Percentiles rank a stretch among this genome's conserved stretches.
These are phyloP conservation scores for Gallinago nigripennis DNA, from an alignment of 2,797 vertebrate genomes.

Conservation along the genomic window DNA sequence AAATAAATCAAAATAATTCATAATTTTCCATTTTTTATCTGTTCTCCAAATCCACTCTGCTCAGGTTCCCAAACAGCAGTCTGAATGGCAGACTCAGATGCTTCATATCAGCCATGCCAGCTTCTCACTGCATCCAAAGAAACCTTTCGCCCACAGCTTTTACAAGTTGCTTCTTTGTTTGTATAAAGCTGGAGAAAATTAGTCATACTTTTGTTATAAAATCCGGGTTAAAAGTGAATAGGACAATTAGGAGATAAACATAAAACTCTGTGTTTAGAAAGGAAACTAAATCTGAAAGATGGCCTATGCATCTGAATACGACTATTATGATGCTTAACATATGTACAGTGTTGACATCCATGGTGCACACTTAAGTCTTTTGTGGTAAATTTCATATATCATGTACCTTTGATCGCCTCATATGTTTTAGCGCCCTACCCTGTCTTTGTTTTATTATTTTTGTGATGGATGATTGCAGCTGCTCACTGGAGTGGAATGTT, in stretches of 20 bases:
- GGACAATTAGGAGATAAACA: neutral
- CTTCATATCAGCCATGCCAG: neutral
- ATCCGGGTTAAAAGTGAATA: neutral
- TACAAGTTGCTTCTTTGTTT: neutral
- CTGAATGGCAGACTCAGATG: neutral
- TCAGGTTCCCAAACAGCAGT: neutral
- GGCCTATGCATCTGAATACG: neutral
- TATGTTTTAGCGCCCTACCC: neutral
- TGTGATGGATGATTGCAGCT: neutral
- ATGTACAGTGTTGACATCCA: neutral
- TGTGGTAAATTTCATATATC: neutral
- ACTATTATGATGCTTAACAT: neutral
- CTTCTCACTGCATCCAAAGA: neutral
- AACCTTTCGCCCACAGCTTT: neutral
- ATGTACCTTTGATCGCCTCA: neutral
- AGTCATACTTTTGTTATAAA: slow-evolving; percentile 9
- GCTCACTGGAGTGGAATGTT: neutral
- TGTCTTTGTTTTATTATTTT: neutral
- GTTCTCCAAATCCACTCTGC: neutral
- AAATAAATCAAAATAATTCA: slow-evolving; percentile 35
- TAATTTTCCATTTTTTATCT: neutral
- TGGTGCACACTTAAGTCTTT: neutral
- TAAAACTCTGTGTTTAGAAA: neutral
- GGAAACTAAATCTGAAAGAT: neutral
- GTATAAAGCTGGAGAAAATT: neutral